phyloP scores from a whole-genome alignment of 2,888 invertebrate species.

The Ernsta delagoae region DNA sequence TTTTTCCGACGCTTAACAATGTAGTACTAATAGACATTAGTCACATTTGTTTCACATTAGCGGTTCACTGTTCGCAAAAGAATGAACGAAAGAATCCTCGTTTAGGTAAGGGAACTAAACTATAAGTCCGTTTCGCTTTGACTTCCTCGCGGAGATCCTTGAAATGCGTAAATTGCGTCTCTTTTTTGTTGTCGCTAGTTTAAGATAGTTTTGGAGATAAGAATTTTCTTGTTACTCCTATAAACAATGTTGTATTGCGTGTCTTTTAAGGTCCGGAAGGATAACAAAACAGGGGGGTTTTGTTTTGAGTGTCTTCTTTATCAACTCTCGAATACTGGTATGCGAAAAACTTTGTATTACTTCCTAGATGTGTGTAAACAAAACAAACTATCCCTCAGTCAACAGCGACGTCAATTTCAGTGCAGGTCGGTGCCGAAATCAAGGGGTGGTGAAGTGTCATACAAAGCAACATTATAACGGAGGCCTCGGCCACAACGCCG shows the following conservation, averaged over 20 bases:
- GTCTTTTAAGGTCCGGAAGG: background rate
- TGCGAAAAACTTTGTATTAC: background rate
- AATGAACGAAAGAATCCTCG: slow-evolving; percentile 11
- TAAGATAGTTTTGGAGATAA: slow-evolving; percentile 4
- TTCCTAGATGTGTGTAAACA: background rate
- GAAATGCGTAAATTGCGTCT: slow-evolving; percentile 8
- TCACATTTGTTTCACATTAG: slow-evolving; percentile 24
- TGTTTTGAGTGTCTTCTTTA: too few relatives aligned
- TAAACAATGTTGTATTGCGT: background rate
- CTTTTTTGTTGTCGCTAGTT: slow-evolving; percentile 5
- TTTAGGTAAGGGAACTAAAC: slow-evolving; percentile 9
- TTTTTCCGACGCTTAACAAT: slow-evolving; percentile 14
- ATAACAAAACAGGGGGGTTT: background rate
- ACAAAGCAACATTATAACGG: slow-evolving; percentile 80
- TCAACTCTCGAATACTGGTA: too few relatives aligned
- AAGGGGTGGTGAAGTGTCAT: slow-evolving; percentile 79
- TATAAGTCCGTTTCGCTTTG: slow-evolving; percentile 23
- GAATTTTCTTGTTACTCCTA: background rate
- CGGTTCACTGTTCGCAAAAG: slow-evolving; percentile 22
- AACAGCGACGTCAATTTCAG: slow-evolving; percentile 41
- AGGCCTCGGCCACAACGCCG: slow-evolving; percentile 66
- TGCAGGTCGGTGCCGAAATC: slow-evolving; percentile 73
- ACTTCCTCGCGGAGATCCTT: slow-evolving; percentile 12
- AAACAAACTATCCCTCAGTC: slow-evolving; percentile 15
- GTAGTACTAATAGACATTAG: slow-evolving; percentile 16